Evolutionary conservation across 1,140 invertebrate species (phyloP), one percentile per base, ranked within the genome.

Genomic region (Acromyrmex charruanus): DNA sequence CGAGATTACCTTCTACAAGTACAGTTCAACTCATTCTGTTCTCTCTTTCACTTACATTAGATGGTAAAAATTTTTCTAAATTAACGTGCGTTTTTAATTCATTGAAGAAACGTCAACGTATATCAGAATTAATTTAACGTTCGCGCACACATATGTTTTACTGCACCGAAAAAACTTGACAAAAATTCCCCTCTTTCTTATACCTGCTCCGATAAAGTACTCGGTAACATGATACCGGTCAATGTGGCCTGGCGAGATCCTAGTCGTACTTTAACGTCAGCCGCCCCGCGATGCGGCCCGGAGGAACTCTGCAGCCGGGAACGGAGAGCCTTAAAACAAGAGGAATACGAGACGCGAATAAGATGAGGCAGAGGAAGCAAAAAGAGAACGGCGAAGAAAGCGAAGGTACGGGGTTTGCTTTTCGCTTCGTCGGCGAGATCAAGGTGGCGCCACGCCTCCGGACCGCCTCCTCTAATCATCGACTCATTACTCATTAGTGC

Each of bases 381-480:
- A 85, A 86, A 77, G 71, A 44, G n/a, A 28, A 61, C 86, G 86
- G 59, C 51, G 68, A 86, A n/a, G 49, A 51, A 68, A 82, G 63
- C 59, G 21, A 72, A 81, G 68, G 81, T 87, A 85, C 77, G 65
- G 82, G 88, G 81, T 88, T 88, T 35, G 68, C 63, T 91, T 92
- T 93, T 90, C 92, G 89, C 92, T 90, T 88, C 82, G 94, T 91
- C 94, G 94, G 94, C 89, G 63, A 95, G 93, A 95, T 95, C 94
- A 95, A 95, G 93, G 91, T 77, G 82, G 86, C 77, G 93, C 92
- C 94, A 95, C 95, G 95, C 95, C 94, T 93, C 93, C 86, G 91
- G 93, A 93, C 94, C 95, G 94, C 94, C 94, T 95, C 93, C 94
- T 95, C 93, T 95, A 95, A 95, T 95, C 94, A 94, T 94, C 94